A percentile compares a stretch with the other conserved stretches of the same genome.
phyloP scores from a whole-genome alignment of 2,113 vertebrate genomes.

The Microcebus ravelobensis region DNA sequence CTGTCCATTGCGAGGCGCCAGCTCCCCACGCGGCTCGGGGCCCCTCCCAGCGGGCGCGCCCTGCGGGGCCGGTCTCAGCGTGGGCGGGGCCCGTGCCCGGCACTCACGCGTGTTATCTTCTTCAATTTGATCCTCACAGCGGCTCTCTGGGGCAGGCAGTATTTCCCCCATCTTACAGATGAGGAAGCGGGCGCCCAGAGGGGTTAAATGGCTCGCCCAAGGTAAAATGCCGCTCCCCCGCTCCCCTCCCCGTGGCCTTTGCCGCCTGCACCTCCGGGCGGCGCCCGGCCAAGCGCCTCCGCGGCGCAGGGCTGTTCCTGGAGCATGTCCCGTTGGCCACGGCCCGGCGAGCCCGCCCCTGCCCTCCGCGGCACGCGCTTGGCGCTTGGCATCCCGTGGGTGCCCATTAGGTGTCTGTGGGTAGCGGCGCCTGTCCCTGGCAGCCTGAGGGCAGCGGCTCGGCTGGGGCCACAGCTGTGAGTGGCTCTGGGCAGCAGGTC shows the following conservation, averaged over 20 bases:
- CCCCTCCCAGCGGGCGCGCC: not conserved
- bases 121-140: constrained; percentile 75
- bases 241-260: constrained; percentile 14
- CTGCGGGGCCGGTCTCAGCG: not conserved
- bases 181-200: constrained; percentile 70
- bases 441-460: not conserved
- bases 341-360: not conserved
- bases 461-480: not conserved
- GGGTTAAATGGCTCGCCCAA: constrained; percentile 69
- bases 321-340: constrained; percentile 54
- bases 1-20: not conserved
- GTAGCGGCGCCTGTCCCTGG: not conserved
- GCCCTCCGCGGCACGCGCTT: not conserved
- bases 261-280: constrained; percentile 41
- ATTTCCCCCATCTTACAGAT: constrained; percentile 68
- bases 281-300: not conserved
- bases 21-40: not conserved
- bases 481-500: not conserved
- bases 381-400: constrained; percentile 34
- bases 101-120: constrained; percentile 46
- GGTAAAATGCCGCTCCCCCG: constrained; percentile 61
- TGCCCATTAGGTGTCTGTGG: not conserved
- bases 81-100: not conserved
- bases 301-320: not conserved
- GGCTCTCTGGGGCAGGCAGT: constrained; percentile 69